Percentiles rank a stretch among this genome's conserved stretches.
These are phyloP conservation scores for Himantopus leucocephalus DNA, from an alignment of 2,113 vertebrate genomes.

Conservation along the genomic window DNA sequence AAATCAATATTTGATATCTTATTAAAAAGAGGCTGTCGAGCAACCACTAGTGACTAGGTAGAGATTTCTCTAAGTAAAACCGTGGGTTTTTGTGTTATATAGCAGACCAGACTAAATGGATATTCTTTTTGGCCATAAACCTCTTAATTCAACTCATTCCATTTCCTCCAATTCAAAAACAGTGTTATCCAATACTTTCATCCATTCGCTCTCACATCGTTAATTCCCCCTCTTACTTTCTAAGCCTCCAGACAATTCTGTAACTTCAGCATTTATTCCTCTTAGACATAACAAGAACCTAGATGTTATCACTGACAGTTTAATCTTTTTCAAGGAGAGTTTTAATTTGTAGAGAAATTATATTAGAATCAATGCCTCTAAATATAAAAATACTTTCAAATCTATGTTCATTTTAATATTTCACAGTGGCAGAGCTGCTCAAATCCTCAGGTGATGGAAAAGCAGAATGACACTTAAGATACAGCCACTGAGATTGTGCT, in stretches of 20 bases:
- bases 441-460: constrained; percentile 35
- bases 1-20: constrained; percentile 45
- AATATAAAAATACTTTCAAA: constrained; percentile 59
- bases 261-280: constrained; percentile 65
- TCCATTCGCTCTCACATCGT: constrained; percentile 2
- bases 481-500: background rate
- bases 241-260: constrained; percentile 62
- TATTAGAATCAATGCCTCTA: constrained; percentile 39
- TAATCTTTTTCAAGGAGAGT: constrained; percentile 61
- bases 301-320: constrained; percentile 62
- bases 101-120: background rate
- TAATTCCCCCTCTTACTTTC: constrained; percentile 44
- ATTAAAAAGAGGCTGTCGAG: background rate
- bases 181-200: constrained; percentile 33
- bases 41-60: background rate
- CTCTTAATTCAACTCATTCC: constrained; percentile 26
- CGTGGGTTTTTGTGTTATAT: background rate
- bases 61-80: background rate
- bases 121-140: constrained; percentile 39
- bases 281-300: constrained; percentile 57
- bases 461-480: constrained; percentile 11
- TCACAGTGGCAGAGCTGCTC: background rate
- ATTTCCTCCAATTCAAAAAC: background rate
- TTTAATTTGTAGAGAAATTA: constrained; percentile 63
- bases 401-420: constrained; percentile 40